A percentile compares a stretch with the other conserved stretches of the same genome.
phyloP scores from a whole-genome alignment of 92 coral and sea anemone species.

The Muricea muricata region DNA sequence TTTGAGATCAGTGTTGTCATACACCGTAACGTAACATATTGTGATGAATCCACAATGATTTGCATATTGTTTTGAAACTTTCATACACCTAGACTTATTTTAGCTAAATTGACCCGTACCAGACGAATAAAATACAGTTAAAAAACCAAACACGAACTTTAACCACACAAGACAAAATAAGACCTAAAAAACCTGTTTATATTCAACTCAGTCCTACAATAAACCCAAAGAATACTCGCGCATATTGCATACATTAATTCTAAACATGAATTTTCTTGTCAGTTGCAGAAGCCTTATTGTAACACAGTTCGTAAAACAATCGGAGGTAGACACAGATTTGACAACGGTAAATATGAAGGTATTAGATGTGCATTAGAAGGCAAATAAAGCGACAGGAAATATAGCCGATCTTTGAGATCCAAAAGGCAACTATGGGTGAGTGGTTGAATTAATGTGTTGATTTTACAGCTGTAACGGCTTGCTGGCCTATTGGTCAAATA shows the following conservation, averaged over 20 bases:
- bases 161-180: background rate
- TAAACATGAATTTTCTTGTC: constrained; percentile 3
- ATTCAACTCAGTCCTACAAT: background rate
- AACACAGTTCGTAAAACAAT: background rate
- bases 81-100: too few species aligned
- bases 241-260: background rate
- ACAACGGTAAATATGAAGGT: background rate
- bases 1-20: background rate
- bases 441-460: background rate
- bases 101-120: too few species aligned
- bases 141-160: background rate
- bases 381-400: background rate
- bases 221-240: background rate
- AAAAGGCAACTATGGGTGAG: background rate
- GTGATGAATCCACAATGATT: background rate
- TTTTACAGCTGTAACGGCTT: background rate
- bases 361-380: background rate
- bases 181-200: background rate
- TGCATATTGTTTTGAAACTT: background rate
- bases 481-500: background rate
- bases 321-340: background rate
- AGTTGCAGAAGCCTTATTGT: background rate
- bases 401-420: background rate
- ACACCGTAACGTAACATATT: background rate
- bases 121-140: background rate